These are phyloP conservation scores for Xylocopa sonorina DNA, from an alignment of 1,140 invertebrate species.

Conservation along the genomic window DNA sequence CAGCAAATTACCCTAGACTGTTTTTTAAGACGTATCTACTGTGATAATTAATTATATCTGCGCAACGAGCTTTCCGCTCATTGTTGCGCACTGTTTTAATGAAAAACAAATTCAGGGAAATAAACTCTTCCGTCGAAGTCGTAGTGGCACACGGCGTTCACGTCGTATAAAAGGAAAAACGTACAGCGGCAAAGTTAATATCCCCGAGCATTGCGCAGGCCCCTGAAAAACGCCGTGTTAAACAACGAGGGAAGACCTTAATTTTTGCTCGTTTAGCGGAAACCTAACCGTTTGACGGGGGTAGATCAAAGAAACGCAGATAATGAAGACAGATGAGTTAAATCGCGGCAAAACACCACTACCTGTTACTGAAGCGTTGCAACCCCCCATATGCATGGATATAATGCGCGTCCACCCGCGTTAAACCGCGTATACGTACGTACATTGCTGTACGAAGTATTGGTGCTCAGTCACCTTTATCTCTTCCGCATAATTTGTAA, in stretches of 20 bases:
- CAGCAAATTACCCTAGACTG: constrained; percentile 7
- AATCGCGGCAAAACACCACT: constrained; percentile 44
- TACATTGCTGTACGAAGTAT: not conserved
- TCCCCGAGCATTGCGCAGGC: too few relatives aligned
- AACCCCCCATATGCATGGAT: not conserved
- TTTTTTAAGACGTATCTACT: not conserved
- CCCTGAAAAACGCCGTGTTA: not conserved
- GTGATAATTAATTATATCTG: constrained; percentile 3
- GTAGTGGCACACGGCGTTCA: not conserved
- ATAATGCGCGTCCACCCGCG: constrained; percentile 10
- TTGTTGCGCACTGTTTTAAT: not conserved
- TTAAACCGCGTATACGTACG: not conserved
- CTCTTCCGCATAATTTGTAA: constrained; percentile 76
- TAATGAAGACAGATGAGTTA: constrained; percentile 68
- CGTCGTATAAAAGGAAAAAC: not conserved
- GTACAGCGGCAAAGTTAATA: not conserved
- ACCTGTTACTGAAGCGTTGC: not conserved
- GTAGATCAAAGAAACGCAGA: constrained; percentile 26
- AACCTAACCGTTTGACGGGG: constrained; percentile 9
- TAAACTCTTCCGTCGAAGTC: not conserved
- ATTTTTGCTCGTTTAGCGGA: constrained; percentile 36
- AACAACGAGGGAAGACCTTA: not conserved
- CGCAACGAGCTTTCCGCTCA: too few relatives aligned
- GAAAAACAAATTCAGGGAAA: not conserved
- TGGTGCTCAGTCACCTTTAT: constrained; percentile 69